Base-by-base conservation (phyloP, 2,113 vertebrate genomes). In the Larimichthys polyactis region DNA sequence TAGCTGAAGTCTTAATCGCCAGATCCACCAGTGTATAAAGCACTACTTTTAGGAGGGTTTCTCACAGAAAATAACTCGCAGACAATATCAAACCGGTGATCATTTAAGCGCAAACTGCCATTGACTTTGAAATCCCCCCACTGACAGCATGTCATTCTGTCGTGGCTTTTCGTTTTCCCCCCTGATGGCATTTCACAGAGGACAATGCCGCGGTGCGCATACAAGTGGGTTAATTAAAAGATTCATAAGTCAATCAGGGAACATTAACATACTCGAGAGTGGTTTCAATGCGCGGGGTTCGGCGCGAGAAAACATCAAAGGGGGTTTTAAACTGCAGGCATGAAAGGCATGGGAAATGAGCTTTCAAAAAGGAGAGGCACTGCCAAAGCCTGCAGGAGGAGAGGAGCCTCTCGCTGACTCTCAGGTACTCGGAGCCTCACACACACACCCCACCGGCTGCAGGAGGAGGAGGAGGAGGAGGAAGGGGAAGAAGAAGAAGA, bases 171-270 rank as follows among this genome's bases (percentile, higher is more conserved):
- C 76, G 27, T 29, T 29, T 65, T 24, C 81, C 87, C 79, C 89
- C 89, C 78, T 74, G 82, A 84, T 91, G 88, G 78, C 79, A 66
- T 89, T 92, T 81, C 69, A 75, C 57, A n/a, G 87, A 87, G 82
- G 77, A 90, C 89, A 82, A 74, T 62, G 71, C 81, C 40, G 72
- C 71, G 17, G 74, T 36, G 70, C 17, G 82, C 85, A 94, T 87
- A 91, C 86, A 90, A 91, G 88, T 87, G 91, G 86, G 72, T 93
- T 94, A 93, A 94, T 94, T 91, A 92, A 91, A 85, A 82, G 84
- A 87, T 82, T 87, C 89, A 82, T 52, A 89, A 92, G 89, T 93
- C 92, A 91, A 90, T 92, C 89, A 83, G 85, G 73, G 87, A 79
- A 82, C 83, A 94, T 94, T 91, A 91, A 88, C 91, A 86, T 85